Evolutionary conservation across 2,888 invertebrate species (phyloP), one percentile per base, ranked within the genome.

Genomic region (Carpatolechia fugitivella): DNA sequence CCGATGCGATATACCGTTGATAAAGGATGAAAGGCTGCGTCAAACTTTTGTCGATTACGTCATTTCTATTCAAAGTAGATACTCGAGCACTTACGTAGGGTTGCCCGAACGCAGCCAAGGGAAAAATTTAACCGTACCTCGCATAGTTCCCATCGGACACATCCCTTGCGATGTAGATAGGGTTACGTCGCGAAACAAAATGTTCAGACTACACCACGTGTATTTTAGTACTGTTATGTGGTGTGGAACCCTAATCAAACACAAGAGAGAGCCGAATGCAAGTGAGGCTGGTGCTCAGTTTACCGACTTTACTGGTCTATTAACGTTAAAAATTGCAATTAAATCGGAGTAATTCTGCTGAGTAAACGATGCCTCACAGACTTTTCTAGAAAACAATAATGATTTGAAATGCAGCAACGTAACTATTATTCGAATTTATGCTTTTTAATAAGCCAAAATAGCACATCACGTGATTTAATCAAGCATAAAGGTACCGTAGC

Each of bases 1-100:
- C 64, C 51, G 53, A 55, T 69, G 65, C 69, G 68, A 74, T 72
- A 66, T 70, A 65, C 64, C 66, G 60, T 61, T 72, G 73, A 79
- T 76, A 78, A 75, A 71, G 68, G 65, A 71, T 61, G 63, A 65
- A 69, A 69, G 70, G 72, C 71, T 76, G 74, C 73, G 76, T 78
- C 74, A 71, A 78, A 77, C 75, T 80, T 73, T 70, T 65, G 65
- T 62, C 72, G 76, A 80, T 80, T 74, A 69, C 76, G 76, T 77
- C 74, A 81, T 82, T 81, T 77, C 76, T 75, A 82, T 85, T 84
- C 81, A 80, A 81, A 82, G 74, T 75, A 75, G 68, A 75, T 65
- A 64, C 64, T 64, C 64, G 59, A 74, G 63, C 65, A 69, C 59
- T 68, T 58, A 57, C 61, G 61, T 64, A 70, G 69, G 70, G 67